Evolutionary conservation across 2,797 vertebrate genomes (phyloP), one percentile per base, ranked within the genome.

Genomic region (Anguilla obscura): DNA sequence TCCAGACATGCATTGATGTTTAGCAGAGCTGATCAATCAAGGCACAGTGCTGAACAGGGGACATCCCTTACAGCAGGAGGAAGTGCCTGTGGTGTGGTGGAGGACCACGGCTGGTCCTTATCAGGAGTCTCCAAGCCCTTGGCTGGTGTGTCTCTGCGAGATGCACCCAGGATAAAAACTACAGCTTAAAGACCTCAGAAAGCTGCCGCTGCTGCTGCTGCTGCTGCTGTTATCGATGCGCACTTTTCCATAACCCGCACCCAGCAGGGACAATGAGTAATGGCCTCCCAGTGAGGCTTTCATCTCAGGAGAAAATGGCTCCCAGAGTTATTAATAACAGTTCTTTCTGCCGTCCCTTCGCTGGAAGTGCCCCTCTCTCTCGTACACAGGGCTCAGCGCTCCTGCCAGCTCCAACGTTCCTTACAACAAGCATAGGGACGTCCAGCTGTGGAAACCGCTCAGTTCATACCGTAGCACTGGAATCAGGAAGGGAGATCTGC

Each of bases 251-350:
- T 74, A 86, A 85, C 85, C 85, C 52, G 85, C 36, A 8, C 36
- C 21, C 85, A 52, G 85, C 36, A 0, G 63, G 40, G 45, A 21
- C 30, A 60, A 50, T 52, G 85, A 86, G 36, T 86, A 52, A 86
- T 71, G 18, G 40, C 36, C 40, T 48, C 60, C 30, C 63, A 21
- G 1, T 10, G 30, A 40, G 7, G 40, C 30, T 71, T 74, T 86
- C 58, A 71, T 69, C 63, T 30, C n/a, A 21, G 27, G 56, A 63
- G 63, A 69, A 74, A 86, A 71, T n/a, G 27, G 56, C 85, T 74
- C 36, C 14, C 45, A 7, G 60, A 66, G 60, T 86, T 86, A 86
- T 86, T 71, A 86, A 86, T 71, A 86, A 69, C 69, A 36, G 50
- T 1, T 80, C 71, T 87, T 80, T 86, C 85, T 50, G 24, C 30